Base-by-base conservation (phyloP, 2,113 vertebrate genomes). In the Oncorhynchus keta region DNA sequence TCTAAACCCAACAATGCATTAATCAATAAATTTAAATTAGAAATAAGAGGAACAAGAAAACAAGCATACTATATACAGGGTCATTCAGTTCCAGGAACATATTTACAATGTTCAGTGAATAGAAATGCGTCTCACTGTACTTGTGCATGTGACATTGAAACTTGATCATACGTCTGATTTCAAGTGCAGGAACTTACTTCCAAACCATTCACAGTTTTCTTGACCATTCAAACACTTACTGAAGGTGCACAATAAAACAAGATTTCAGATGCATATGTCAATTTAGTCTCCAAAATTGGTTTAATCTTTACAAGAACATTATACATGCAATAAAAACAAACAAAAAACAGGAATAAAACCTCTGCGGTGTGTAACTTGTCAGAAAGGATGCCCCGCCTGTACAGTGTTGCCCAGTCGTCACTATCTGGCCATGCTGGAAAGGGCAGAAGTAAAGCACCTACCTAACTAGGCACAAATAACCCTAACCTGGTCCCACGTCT, bases 321-420 rank as follows among this genome's bases (percentile, higher is more conserved):
- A 12, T 75, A 84, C 87, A 89, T 90, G 88, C 88, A 87, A 88
- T 87, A 76, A 72, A 70, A 76, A 39, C 68, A 77, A 66, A 66
- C 73, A 48, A 59, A 71, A 77, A 20, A n/a, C n/a, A 72, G 75
- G 74, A 70, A 70, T 28, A 77, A 64, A 83, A 49, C 61, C 62
- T 39, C 28, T 65, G 30, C 22, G 32, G 32, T 62, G n/a, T 51
- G 1, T 70, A 73, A 69, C 45, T 67, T 77, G 39, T 82, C 59
- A 55, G 61, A 11, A n/a, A 83, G 59, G 35, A 61, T 67, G 57
- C 76, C 61, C 77, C 32, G 28, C 85, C 84, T 88, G 67, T 87
- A 89, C 89, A 91, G 72, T 84, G 84, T 83, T 83, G 76, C 87
- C 77, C 86, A 78, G 75, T 64, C 79, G 76, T 70, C 49, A 65